phyloP scores from a whole-genome alignment of 2,113 vertebrate genomes.

The Erythrolamprus reginae region DNA sequence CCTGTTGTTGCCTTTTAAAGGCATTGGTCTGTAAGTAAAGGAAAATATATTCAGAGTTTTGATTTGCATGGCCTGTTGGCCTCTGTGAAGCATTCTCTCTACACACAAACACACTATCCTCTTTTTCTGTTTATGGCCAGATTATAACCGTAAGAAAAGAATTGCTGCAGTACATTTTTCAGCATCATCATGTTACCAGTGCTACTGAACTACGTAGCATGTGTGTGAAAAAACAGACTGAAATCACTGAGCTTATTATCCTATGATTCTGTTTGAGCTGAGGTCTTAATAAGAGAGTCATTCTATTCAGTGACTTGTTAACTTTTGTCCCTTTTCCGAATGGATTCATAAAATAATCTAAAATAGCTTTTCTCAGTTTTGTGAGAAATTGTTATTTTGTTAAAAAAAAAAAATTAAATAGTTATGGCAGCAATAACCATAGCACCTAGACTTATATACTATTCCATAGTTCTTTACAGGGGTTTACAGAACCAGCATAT shows the following conservation, averaged over 20 bases:
- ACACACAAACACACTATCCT: background rate
- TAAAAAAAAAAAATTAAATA: background rate
- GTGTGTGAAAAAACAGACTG: background rate
- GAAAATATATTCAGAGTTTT: conserved; percentile 19
- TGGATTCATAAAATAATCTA: conserved; percentile 43
- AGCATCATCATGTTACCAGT: background rate
- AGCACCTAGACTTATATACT: too few relatives aligned
- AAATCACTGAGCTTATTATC: background rate
- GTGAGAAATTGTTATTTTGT: background rate
- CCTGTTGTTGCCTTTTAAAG: conserved; percentile 13
- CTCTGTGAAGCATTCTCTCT: background rate
- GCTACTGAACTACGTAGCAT: background rate
- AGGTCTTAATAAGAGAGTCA: background rate
- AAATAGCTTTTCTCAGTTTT: background rate
- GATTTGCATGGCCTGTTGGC: background rate
- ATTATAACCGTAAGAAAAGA: background rate
- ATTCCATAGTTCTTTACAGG: too few relatives aligned
- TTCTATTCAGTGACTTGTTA: background rate
- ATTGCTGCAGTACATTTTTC: background rate
- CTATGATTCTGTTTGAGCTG: background rate
- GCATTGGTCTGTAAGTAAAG: conserved; percentile 7
- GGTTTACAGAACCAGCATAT: too few relatives aligned
- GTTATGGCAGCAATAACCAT: background rate
- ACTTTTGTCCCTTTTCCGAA: conserved; percentile 22
- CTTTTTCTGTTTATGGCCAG: background rate